A percentile compares a stretch with the other conserved stretches of the same genome.
Evolutionary conservation across 2,797 vertebrate genomes (phyloP).

Genomic region (Brachymystax lenok): DNA sequence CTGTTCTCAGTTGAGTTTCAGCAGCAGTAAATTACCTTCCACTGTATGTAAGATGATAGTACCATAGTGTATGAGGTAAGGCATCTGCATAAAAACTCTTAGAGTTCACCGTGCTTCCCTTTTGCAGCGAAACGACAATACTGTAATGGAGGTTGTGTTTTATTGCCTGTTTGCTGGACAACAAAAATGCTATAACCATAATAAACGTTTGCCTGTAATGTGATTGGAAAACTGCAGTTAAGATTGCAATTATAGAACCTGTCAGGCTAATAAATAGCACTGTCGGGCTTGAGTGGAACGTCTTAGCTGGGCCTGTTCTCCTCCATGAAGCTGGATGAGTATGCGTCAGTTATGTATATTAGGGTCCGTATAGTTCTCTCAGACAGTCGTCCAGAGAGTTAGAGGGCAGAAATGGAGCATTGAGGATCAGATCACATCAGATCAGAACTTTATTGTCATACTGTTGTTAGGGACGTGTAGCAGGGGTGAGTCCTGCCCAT

Average conservation of each 20-base stretch:
- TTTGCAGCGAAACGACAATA: conserved; percentile 54
- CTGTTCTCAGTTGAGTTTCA: background rate
- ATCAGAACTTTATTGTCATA: background rate
- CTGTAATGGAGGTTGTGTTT: conserved; percentile 61
- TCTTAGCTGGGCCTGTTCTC: conserved; percentile 25
- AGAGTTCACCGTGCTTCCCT: conserved; percentile 34
- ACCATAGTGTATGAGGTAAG: conserved; percentile 13
- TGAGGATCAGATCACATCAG: background rate
- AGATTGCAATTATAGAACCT: conserved; percentile 74
- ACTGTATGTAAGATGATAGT: conserved; percentile 7
- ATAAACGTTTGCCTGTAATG: conserved; percentile 68
- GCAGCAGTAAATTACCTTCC: background rate
- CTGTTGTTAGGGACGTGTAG: background rate
- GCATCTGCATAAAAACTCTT: conserved; percentile 17
- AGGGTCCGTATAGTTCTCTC: no score
- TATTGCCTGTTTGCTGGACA: conserved; percentile 62
- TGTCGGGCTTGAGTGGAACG: conserved; percentile 48
- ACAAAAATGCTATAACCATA: conserved; percentile 66
- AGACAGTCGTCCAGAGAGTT: background rate
- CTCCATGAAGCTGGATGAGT: background rate
- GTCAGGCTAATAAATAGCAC: conserved; percentile 66
- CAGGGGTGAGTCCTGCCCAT: background rate
- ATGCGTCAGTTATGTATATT: no score
- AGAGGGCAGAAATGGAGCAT: background rate
- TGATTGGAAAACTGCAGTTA: conserved; percentile 69